phyloP scores from a whole-genome alignment of 2,888 invertebrate species.

The Gandaritis pyraliata region DNA sequence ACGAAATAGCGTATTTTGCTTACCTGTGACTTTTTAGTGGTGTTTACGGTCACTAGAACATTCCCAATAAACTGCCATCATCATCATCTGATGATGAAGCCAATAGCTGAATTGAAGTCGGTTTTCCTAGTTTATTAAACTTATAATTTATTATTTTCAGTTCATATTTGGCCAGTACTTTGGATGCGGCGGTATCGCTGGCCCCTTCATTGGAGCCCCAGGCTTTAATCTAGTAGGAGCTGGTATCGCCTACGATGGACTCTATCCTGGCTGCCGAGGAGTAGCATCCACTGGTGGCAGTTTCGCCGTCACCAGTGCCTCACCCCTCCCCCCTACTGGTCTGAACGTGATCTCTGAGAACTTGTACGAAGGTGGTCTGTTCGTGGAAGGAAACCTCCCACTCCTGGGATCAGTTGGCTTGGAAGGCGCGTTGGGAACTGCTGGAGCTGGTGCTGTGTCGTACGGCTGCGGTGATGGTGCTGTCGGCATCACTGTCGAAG shows the following conservation, averaged over 20 bases:
- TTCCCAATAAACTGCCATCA: too few relatives aligned
- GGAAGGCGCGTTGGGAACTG: slow-evolving; percentile 50
- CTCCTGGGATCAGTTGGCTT: slow-evolving; percentile 54
- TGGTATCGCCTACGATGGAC: slow-evolving; percentile 6
- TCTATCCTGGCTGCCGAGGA: slow-evolving; percentile 4
- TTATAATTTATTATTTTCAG: too few relatives aligned
- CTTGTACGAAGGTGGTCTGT: slow-evolving; percentile 52
- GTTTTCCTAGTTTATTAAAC: too few relatives aligned
- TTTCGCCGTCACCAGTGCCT: slow-evolving; percentile 14
- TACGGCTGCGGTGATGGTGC: slow-evolving; percentile 48
- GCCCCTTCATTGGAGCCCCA: neutral
- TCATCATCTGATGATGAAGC: too few relatives aligned
- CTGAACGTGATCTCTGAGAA: slow-evolving; percentile 56
- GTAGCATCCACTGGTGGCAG: slow-evolving; percentile 15
- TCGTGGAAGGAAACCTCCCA: slow-evolving; percentile 53
- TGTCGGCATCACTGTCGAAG: slow-evolving; percentile 38
- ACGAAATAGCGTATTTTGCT: too few relatives aligned
- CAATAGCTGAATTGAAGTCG: too few relatives aligned
- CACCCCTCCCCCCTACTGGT: slow-evolving; percentile 48
- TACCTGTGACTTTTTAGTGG: too few relatives aligned
- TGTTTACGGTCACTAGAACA: too few relatives aligned
- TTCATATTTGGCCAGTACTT: slow-evolving; percentile 8
- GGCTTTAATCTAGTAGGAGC: slow-evolving; percentile 2
- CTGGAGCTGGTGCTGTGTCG: slow-evolving; percentile 45
- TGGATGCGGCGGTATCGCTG: slow-evolving; percentile 4